Evolutionary conservation across 2,113 vertebrate species (phyloP).

Genomic region (Microcebus murinus): DNA sequence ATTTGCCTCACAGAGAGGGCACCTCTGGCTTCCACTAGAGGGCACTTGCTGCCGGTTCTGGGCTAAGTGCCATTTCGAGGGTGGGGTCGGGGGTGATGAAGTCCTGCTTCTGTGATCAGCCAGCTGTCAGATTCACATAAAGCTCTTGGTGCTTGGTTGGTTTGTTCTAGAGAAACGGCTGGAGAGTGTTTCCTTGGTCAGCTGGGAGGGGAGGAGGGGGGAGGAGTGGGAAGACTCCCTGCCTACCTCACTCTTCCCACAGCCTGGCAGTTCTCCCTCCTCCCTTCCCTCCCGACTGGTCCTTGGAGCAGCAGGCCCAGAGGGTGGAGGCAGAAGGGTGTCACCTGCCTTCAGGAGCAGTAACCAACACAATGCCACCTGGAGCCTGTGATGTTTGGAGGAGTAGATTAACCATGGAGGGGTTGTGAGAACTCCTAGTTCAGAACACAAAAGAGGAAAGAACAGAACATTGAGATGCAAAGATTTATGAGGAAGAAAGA

Average conservation of each 20-base stretch:
- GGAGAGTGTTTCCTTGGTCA: neutral
- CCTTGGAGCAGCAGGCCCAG: neutral
- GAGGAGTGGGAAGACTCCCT: neutral
- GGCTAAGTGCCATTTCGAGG: neutral
- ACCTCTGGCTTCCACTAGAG: conserved; percentile 32
- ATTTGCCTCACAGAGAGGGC: neutral
- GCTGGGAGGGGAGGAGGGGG: neutral
- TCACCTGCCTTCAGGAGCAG: neutral
- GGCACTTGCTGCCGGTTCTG: neutral
- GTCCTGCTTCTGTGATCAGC: neutral
- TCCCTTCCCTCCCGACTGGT: neutral
- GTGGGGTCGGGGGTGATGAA: neutral
- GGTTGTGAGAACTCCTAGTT: neutral
- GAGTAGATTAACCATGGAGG: neutral
- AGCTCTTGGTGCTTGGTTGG: neutral
- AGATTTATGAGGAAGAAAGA: conserved; percentile 65
- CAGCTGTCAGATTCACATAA: neutral
- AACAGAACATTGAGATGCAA: conserved; percentile 14
- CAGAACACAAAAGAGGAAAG: neutral
- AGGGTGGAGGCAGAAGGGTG: neutral
- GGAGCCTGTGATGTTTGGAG: neutral
- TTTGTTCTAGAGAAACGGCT: conserved; percentile 4
- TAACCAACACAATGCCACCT: fast-evolving
- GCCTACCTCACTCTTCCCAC: neutral
- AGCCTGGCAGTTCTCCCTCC: neutral